Percentiles rank a stretch among this genome's conserved stretches.
These are phyloP conservation scores for human DNA, from an alignment of 2,113 vertebrate species.

Conservation along the genomic window DNA sequence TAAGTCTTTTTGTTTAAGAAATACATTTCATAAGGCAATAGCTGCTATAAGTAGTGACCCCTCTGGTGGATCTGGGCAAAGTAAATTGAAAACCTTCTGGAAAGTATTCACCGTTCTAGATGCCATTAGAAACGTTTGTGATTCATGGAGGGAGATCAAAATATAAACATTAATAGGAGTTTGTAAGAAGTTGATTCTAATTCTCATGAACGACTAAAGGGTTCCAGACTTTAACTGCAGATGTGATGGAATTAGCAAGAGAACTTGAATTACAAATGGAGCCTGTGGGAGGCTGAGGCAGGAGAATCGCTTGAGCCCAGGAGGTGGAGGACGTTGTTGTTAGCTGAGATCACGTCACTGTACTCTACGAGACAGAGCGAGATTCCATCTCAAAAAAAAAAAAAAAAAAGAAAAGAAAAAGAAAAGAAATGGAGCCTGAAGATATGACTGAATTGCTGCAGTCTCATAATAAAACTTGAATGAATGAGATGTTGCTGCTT, in stretches of 20 bases:
- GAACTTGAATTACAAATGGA: background rate
- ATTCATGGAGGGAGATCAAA: background rate
- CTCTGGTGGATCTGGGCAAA: background rate
- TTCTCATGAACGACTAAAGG: background rate
- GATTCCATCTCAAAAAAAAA: no score
- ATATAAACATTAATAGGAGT: background rate
- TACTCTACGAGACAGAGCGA: background rate
- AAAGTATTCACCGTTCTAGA: background rate
- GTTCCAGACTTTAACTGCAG: background rate
- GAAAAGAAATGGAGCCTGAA: background rate
- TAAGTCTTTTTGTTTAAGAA: background rate
- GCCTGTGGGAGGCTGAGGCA: background rate
- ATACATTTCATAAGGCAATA: background rate
- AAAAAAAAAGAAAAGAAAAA: no score
- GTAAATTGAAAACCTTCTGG: background rate
- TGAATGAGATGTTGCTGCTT: background rate
- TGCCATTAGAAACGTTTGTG: background rate
- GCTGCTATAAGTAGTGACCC: background rate
- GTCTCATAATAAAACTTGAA: background rate
- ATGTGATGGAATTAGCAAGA: background rate
- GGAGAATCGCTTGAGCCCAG: background rate
- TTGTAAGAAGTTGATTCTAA: background rate
- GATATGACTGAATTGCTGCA: background rate
- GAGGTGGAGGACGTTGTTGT: background rate
- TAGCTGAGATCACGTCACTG: background rate